Evolutionary conservation across 2,888 invertebrate species (phyloP), one percentile per base, ranked within the genome.

Genomic region (Elysia crispata): DNA sequence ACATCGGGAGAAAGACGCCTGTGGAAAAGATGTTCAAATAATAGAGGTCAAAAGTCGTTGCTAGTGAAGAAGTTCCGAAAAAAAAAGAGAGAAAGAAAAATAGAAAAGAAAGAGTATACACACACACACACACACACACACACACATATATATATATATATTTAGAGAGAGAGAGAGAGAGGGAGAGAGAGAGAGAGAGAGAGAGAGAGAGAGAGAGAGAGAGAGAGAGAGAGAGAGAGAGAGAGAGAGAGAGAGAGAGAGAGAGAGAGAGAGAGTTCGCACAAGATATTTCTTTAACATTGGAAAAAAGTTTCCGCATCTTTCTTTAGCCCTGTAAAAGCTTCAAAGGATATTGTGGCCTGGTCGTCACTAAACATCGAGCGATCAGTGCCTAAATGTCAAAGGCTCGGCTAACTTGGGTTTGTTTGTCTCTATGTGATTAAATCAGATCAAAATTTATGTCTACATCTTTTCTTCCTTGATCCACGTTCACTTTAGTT

Each of bases 1-100:
- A 62, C n/a, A 62, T 33, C n/a, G 76, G 41, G 76, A 66, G 76
- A 66, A 31, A 62, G 76, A 66, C 81, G 82, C 49, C 81, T 76
- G 33, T 8, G 41, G 41, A 41, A 41, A 41, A 41, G 41, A 82
- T 81, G 28, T 77, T 75, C 31, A 81, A 83, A 69, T 81, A 6
- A 33, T n/a, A 33, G 33, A 33, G 69, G 31, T 28, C n/a, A 33
- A 20, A 33, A 3, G 60, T 28, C 57, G 23, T 30, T 57, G 74
- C 11, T 15, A 23, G 28, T 54, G 49, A 31, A 60, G 30, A 60
- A n/a, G 15, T 1, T 30, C 11, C n/a, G 74, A 74, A 31, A 62
- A 13, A 74, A 57, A 74, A 5, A 30, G 62, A 64, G 49, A 64
- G 64, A 31, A 25, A 64, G 64, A 33, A 62, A 25, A 49, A 64